A percentile compares a stretch with the other conserved stretches of the same genome.
Conservation (phyloP, 1,140 invertebrate species). For the Heliconius nattereri region DNA sequence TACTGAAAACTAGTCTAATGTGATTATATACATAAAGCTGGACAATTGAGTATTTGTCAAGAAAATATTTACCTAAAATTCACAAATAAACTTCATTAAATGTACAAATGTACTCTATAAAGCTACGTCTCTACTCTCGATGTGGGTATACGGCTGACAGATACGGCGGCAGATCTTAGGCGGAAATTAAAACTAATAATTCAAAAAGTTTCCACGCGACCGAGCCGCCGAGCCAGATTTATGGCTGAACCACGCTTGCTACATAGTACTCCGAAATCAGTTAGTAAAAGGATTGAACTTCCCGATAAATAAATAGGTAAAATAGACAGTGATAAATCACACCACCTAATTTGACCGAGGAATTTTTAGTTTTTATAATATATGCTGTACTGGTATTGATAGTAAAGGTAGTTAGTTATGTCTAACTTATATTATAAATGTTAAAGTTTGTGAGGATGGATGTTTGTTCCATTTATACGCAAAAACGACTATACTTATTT, state of each 20-base stretch:
- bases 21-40: too few relatives aligned
- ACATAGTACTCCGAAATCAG: conserved; percentile 57
- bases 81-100: neutral
- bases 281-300: conserved; percentile 46
- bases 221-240: conserved; percentile 75
- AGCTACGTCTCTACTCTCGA: conserved; percentile 26
- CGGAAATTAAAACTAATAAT: conserved; percentile 83
- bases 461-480: too few relatives aligned
- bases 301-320: conserved; percentile 40
- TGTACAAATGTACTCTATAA: neutral
- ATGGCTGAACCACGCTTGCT: conserved; percentile 73
- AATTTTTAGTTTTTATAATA: neutral
- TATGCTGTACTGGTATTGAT: neutral
- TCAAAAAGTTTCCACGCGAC: conserved; percentile 81
- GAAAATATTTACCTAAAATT: neutral
- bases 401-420: neutral
- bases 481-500: too few relatives aligned
- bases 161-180: conserved; percentile 77
- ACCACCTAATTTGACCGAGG: conserved; percentile 21
- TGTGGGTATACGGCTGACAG: conserved; percentile 65
- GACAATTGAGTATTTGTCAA: neutral
- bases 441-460: too few relatives aligned
- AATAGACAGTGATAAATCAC: conserved; percentile 39
- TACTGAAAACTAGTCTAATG: too few relatives aligned
- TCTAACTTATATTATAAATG: neutral